phyloP scores from a whole-genome alignment of 1,140 invertebrate species.

The Trichonephila clavata region DNA sequence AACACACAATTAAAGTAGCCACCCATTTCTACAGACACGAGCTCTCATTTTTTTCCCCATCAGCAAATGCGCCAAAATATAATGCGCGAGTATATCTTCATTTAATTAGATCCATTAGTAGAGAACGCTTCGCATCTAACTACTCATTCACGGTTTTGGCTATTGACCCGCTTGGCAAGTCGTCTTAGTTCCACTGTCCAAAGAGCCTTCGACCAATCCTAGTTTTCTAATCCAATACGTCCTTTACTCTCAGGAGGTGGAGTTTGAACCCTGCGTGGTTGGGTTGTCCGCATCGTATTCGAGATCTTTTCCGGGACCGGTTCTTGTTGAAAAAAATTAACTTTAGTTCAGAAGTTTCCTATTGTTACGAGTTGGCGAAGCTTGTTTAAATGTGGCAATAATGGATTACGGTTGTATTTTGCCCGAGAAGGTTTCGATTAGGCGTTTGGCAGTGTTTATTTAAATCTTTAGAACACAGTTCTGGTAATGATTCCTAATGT shows the following conservation, averaged over 20 bases:
- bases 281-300: not conserved
- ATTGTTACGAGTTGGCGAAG: not conserved
- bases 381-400: not conserved
- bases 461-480: no score
- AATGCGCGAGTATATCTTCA: conserved; percentile 27
- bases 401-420: no score
- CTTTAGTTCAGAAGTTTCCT: not conserved
- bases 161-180: conserved; percentile 25
- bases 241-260: conserved; percentile 36
- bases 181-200: not conserved
- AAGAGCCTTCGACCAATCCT: conserved; percentile 17
- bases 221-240: conserved; percentile 19
- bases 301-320: conserved; percentile 21
- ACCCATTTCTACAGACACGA: conserved; percentile 3
- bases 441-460: no score
- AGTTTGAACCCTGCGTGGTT: conserved; percentile 42
- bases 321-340: not conserved
- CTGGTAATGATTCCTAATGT: no score
- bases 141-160: conserved; percentile 33
- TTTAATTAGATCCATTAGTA: conserved; percentile 24
- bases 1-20: conserved; percentile 9
- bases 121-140: conserved; percentile 8
- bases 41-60: not conserved
- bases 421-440: no score
- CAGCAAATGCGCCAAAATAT: not conserved